These are phyloP conservation scores for Orgyia antiqua DNA, from an alignment of 2,888 invertebrate species.

Conservation along the genomic window DNA sequence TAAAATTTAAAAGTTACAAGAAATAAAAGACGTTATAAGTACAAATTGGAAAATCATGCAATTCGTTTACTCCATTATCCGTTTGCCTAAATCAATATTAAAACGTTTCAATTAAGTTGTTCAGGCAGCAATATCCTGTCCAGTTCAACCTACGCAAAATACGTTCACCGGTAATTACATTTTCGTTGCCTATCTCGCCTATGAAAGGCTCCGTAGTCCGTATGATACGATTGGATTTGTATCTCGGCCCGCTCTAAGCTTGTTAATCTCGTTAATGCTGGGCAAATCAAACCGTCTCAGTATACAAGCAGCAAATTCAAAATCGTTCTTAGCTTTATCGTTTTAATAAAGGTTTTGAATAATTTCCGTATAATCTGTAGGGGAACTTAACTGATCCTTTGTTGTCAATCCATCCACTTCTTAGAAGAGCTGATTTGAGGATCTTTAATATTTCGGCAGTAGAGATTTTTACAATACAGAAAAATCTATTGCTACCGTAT, in stretches of 20 bases:
- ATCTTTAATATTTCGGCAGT: too few relatives aligned
- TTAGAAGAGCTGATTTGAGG: too few relatives aligned
- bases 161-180: conserved; percentile 35
- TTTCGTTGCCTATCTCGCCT: conserved; percentile 28
- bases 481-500: too few relatives aligned
- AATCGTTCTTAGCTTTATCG: too few relatives aligned
- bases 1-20: not conserved
- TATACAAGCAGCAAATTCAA: conserved; percentile 41
- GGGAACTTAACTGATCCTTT: too few relatives aligned
- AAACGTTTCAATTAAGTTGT: conserved; percentile 25
- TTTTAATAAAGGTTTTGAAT: too few relatives aligned
- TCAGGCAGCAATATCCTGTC: conserved; percentile 58
- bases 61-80: conserved; percentile 2
- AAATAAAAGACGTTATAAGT: too few relatives aligned
- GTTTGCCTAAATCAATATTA: conserved; percentile 22
- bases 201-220: conserved; percentile 19
- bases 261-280: conserved; percentile 39
- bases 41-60: not conserved
- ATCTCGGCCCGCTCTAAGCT: conserved; percentile 22
- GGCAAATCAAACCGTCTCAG: conserved; percentile 41
- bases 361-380: conserved; percentile 34
- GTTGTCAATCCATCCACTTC: too few relatives aligned
- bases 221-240: conserved; percentile 33
- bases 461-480: too few relatives aligned
- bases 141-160: conserved; percentile 31